phyloP scores from a whole-genome alignment of 2,888 invertebrate genomes.

The Hypomecis atomaria region DNA sequence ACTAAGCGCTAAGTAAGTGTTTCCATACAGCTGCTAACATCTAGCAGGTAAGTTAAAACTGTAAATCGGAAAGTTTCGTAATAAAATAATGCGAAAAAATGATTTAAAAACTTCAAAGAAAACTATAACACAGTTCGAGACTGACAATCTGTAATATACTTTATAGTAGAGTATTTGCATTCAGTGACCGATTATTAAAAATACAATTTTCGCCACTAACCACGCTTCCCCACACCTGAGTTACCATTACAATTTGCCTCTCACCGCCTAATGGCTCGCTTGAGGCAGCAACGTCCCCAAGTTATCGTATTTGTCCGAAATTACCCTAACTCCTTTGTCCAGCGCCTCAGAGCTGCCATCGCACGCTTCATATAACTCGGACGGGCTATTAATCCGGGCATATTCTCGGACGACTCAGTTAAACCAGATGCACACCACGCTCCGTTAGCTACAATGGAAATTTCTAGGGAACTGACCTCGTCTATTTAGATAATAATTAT shows the following conservation, averaged over 20 bases:
- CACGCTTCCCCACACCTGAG: too few relatives aligned
- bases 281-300: slow-evolving; percentile 25
- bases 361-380: slow-evolving; percentile 43
- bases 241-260: slow-evolving; percentile 10
- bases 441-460: slow-evolving; percentile 21
- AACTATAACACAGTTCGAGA: too few relatives aligned
- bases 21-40: too few relatives aligned
- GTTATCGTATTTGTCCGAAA: slow-evolving; percentile 31
- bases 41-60: too few relatives aligned
- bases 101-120: too few relatives aligned
- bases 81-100: too few relatives aligned
- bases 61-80: too few relatives aligned
- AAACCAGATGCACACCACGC: slow-evolving; percentile 33
- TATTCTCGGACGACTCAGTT: slow-evolving; percentile 35
- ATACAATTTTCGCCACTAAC: too few relatives aligned
- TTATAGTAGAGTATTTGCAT: too few relatives aligned
- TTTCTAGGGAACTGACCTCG: slow-evolving; percentile 16
- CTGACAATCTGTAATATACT: too few relatives aligned
- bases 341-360: slow-evolving; percentile 37
- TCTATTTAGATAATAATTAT: background rate
- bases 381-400: slow-evolving; percentile 43
- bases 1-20: too few relatives aligned
- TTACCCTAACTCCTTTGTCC: slow-evolving; percentile 43
- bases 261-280: slow-evolving; percentile 21
- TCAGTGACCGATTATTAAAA: too few relatives aligned